Conservation (phyloP, 2,888 invertebrate genomes). For the Eupithecia exiguata region DNA sequence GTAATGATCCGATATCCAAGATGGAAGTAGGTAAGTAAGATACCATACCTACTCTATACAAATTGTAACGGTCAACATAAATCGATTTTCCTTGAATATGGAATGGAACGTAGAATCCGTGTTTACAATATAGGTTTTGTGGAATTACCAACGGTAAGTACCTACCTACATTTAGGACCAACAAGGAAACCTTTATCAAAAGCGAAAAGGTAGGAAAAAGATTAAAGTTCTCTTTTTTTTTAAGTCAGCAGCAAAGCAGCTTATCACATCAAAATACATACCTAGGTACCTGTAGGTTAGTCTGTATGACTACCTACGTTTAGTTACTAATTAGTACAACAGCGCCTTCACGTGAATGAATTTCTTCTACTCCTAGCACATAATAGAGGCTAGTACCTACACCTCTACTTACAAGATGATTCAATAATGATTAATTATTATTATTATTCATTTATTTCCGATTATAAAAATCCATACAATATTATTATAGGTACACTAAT, state of each 20-base stretch:
- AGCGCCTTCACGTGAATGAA: conserved; percentile 26
- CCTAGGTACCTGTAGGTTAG: neutral
- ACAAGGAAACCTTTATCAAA: neutral
- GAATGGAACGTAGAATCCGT: neutral
- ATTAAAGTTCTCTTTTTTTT: neutral
- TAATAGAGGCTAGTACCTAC: neutral
- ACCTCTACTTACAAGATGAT: neutral
- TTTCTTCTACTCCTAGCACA: conserved; percentile 8
- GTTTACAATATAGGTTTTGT: neutral
- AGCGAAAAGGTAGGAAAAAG: neutral
- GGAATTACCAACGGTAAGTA: conserved; percentile 6
- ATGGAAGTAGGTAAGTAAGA: neutral
- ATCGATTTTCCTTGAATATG: conserved; percentile 31
- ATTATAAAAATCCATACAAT: too few relatives aligned
- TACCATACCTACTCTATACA: neutral
- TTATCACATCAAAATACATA: neutral
- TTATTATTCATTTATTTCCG: too few relatives aligned
- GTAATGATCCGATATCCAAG: too few relatives aligned
- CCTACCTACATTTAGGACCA: neutral
- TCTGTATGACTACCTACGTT: conserved; percentile 21
- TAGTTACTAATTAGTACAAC: too few relatives aligned
- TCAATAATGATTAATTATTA: too few relatives aligned
- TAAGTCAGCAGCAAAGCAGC: neutral
- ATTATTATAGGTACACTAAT: too few relatives aligned
- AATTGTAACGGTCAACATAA: conserved; percentile 25